Evolutionary conservation across 2,113 vertebrate species (phyloP).

Genomic region (Apodemus speciosus): DNA sequence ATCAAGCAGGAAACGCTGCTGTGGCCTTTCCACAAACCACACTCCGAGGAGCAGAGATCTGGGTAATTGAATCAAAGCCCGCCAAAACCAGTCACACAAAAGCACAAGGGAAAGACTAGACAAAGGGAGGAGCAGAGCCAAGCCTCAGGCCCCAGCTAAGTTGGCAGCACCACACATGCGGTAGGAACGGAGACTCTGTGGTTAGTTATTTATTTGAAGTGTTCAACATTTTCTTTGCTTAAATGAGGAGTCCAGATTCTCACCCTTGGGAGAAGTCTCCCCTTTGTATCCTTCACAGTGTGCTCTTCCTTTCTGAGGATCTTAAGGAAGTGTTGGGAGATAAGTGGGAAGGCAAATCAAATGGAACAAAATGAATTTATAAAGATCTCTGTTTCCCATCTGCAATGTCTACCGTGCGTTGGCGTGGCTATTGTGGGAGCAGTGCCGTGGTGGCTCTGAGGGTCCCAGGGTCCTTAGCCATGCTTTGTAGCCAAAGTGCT

Average conservation of each 20-base stretch:
- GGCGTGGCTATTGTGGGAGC: not conserved
- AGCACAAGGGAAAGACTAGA: not conserved
- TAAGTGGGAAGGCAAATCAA: not conserved
- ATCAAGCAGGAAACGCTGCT: not conserved
- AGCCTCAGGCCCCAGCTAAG: not conserved
- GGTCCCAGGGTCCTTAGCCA: not conserved
- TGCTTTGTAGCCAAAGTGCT: not conserved
- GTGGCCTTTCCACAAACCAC: not conserved
- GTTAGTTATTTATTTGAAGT: not conserved
- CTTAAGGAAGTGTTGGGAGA: not conserved
- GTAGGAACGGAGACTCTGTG: not conserved
- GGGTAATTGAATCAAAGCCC: not conserved
- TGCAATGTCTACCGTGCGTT: not conserved
- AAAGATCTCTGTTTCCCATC: not conserved
- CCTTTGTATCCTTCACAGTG: no score
- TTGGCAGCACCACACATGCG: not conserved
- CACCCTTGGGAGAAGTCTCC: not conserved
- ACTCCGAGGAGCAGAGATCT: not conserved
- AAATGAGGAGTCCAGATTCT: not conserved
- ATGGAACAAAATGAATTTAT: not conserved
- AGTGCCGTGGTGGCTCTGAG: not conserved
- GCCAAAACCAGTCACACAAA: not conserved
- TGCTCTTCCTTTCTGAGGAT: not conserved
- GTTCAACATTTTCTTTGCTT: not conserved
- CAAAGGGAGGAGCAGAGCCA: not conserved